A percentile compares a stretch with the other conserved stretches of the same genome.
These are phyloP conservation scores for Metridium senile DNA, from an alignment of 92 coral and sea anemone genomes.

Conservation along the genomic window DNA sequence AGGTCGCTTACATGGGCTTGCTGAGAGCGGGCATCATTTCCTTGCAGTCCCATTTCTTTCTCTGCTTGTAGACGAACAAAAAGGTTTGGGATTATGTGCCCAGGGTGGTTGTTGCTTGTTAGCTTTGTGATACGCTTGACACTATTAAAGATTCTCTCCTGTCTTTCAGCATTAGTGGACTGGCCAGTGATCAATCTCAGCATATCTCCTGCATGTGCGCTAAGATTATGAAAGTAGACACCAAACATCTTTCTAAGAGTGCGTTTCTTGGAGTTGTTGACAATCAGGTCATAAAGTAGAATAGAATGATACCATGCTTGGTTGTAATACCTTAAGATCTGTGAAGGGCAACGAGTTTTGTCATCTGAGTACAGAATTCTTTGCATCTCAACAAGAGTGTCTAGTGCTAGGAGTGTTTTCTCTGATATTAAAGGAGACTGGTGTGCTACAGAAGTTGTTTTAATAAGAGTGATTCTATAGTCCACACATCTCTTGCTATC, in stretches of 20 bases:
- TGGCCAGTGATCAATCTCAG: conserved; percentile 12
- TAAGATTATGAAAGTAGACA: conserved; percentile 46
- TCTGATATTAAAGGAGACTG: conserved; percentile 16
- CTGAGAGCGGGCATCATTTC: conserved; percentile 44
- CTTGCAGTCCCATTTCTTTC: conserved; percentile 48
- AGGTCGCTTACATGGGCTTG: conserved; percentile 51
- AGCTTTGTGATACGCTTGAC: conserved; percentile 43
- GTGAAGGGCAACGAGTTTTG: conserved; percentile 43
- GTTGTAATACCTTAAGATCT: conserved; percentile 56
- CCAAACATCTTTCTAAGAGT: conserved; percentile 56
- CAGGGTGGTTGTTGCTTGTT: conserved; percentile 53
- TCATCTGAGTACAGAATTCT: conserved; percentile 47
- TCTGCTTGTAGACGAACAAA: conserved; percentile 50
- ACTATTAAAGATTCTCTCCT: conserved; percentile 46
- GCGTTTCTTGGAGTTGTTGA: conserved; percentile 44
- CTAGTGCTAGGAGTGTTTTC: conserved; percentile 9
- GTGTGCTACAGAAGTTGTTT: conserved; percentile 26
- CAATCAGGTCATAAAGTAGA: conserved; percentile 28
- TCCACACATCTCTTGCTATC: conserved; percentile 44
- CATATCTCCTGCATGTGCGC: conserved; percentile 23
- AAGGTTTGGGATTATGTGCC: conserved; percentile 56
- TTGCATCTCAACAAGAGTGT: conserved; percentile 52
- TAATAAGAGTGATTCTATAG: conserved; percentile 21
- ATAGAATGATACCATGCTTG: conserved; percentile 63
- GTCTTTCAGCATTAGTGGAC: conserved; percentile 39